Base-by-base conservation (phyloP, 2,113 vertebrate genomes). In the Urocitellus parryii region DNA sequence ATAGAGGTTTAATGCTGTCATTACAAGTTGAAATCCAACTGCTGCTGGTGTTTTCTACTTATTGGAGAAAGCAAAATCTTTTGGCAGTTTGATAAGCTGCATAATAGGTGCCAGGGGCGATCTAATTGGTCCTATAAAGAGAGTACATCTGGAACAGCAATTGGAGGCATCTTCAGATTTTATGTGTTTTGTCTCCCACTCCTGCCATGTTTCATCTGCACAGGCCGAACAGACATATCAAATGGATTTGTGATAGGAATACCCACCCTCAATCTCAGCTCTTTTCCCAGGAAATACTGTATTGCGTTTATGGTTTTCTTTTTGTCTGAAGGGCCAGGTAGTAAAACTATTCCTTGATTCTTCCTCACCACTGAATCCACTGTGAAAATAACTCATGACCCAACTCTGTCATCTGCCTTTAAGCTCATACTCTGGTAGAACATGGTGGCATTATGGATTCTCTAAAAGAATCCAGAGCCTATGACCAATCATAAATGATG, bases 61-160 rank as follows among this genome's bases (percentile, higher is more conserved):
- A 61, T 5, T 73, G 34, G 61, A 81, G 45, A 85, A 17, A 96
- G 27, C 7, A 94, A 87, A 88, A 81, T 63, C 67, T 61, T 86
- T 90, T 94, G 95, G 73, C 88, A 94, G 91, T 77, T 96, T 91
- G 61, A 96, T 90, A 96, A 63, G 73, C 45, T 90, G 8, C 20
- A 24, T 84, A 79, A 81, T 90, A 88, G 77, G 42, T 88, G 67
- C 58, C 80, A 67, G 34, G 45, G 72, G 85, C 8, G 0, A 95
- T 81, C n/a, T 96, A 91, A 96, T 95, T 95, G 67, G 53, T 96
- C 61, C 58, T 81, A 83, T 97, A 95, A 95, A 95, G 78, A 94
- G 53, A 85, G 68, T 85, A 90, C 53, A 97, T 92, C 81, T 97
- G 96, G 91, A 94, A 88, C 27, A 88, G 72, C 67, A 88, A 70